Evolutionary conservation across 2,888 invertebrate species (phyloP).

Genomic region (Brachyopa scutellaris): DNA sequence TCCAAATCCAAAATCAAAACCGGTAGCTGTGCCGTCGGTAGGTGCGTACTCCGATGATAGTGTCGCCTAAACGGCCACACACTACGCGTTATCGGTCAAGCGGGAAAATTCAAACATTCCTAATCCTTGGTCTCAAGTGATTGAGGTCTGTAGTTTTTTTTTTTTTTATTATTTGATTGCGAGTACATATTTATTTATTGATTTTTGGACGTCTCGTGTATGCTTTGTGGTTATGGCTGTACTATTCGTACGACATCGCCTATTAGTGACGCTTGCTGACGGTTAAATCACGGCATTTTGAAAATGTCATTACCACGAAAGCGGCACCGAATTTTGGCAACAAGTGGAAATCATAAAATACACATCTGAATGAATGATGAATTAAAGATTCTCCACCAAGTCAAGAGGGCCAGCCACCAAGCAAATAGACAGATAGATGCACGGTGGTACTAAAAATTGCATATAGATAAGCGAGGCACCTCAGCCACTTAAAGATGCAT

Average conservation of each 20-base stretch:
- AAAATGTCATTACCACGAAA: slow-evolving; percentile 3
- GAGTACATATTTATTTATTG: slow-evolving; percentile 53
- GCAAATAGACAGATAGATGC: slow-evolving; percentile 15
- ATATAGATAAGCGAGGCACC: slow-evolving; percentile 37
- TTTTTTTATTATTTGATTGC: slow-evolving; percentile 45
- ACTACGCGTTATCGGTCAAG: slow-evolving; percentile 76
- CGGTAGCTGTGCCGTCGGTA: slow-evolving; percentile 39
- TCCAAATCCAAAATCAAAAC: slow-evolving; percentile 44
- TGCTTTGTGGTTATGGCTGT: not conserved
- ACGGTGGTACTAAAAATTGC: slow-evolving; percentile 51
- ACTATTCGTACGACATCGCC: slow-evolving; percentile 8
- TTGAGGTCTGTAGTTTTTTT: slow-evolving; percentile 75
- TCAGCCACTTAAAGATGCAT: slow-evolving; percentile 64
- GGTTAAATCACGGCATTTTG: slow-evolving; percentile 39
- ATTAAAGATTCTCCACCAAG: slow-evolving; percentile 45
- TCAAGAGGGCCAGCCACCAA: slow-evolving; percentile 22
- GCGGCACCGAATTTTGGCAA: slow-evolving; percentile 25
- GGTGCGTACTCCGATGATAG: slow-evolving; percentile 7
- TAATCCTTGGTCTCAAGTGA: slow-evolving; percentile 81
- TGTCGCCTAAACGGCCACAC: slow-evolving; percentile 69
- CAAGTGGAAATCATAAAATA: not conserved
- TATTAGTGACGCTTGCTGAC: slow-evolving; percentile 49
- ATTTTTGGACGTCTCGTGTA: slow-evolving; percentile 33
- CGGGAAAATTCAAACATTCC: slow-evolving; percentile 80
- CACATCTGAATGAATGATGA: not conserved